These are phyloP conservation scores for Melanocharis versteri DNA, from an alignment of 2,113 vertebrate genomes.

Conservation along the genomic window DNA sequence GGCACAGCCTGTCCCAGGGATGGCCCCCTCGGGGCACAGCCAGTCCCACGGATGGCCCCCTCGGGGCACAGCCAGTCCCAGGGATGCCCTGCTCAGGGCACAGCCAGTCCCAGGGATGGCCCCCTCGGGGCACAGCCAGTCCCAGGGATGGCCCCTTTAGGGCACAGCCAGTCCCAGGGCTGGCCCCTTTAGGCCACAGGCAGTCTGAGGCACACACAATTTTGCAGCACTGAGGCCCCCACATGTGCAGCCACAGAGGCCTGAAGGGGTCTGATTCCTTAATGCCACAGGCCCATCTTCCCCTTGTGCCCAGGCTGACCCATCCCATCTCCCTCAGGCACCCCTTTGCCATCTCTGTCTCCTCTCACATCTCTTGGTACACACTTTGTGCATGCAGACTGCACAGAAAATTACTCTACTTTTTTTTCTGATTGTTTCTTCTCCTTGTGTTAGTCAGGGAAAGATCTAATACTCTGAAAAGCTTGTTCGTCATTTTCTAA, in stretches of 20 bases:
- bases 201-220: fast-evolving
- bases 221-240: neutral
- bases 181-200: fast-evolving
- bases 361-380: neutral
- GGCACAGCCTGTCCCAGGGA: neutral
- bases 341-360: neutral
- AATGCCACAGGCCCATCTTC: fast-evolving
- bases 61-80: neutral
- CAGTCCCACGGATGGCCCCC: too few relatives aligned
- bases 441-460: neutral
- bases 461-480: neutral
- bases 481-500: neutral
- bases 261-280: neutral
- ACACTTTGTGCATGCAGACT: too few relatives aligned
- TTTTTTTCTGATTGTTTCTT: neutral
- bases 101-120: too few relatives aligned
- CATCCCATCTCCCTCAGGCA: neutral
- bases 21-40: neutral
- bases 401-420: neutral
- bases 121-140: fast-evolving
- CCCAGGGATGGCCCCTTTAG: fast-evolving
- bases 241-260: neutral
- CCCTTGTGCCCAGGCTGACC: neutral
- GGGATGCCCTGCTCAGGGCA: neutral
- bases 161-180: neutral